Conservation (phyloP, 2,888 invertebrate genomes). For the Peribatodes rhomboidaria region DNA sequence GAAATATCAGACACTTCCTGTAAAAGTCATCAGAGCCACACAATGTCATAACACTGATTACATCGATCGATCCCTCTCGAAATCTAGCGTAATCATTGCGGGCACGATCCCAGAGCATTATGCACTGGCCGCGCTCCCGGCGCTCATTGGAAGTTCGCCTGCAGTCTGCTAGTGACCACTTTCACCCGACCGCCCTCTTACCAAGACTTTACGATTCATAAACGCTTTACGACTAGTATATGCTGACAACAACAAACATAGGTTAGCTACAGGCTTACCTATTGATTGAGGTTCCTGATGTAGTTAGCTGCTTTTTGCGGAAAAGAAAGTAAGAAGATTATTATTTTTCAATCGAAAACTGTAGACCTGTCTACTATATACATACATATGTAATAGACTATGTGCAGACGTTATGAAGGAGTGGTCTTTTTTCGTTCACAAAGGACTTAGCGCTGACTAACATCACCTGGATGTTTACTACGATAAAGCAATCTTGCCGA, state of each 20-base stretch:
- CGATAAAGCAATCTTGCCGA: too few species aligned
- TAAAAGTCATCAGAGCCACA: constrained; percentile 2
- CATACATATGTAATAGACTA: too few species aligned
- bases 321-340: too few species aligned
- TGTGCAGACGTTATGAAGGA: too few species aligned
- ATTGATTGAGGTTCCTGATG: neutral
- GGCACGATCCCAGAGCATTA: constrained; percentile 52
- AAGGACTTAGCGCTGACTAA: too few species aligned
- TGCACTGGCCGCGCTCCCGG: constrained; percentile 53
- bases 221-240: constrained; percentile 17
- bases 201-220: constrained; percentile 33
- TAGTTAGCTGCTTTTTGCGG: too few species aligned
- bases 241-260: constrained; percentile 4
- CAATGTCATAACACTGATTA: constrained; percentile 26
- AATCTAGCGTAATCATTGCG: constrained; percentile 44
- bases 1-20: constrained; percentile 7
- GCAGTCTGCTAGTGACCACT: constrained; percentile 70
- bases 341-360: too few species aligned
- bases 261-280: constrained; percentile 18
- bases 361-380: too few species aligned
- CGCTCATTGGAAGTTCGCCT: constrained; percentile 71
- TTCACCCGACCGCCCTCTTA: constrained; percentile 62
- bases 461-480: too few species aligned
- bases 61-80: constrained; percentile 22
- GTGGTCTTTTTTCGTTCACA: too few species aligned